These are phyloP conservation scores for Sipunculus nudus DNA, from an alignment of 2,888 invertebrate species.

Conservation along the genomic window DNA sequence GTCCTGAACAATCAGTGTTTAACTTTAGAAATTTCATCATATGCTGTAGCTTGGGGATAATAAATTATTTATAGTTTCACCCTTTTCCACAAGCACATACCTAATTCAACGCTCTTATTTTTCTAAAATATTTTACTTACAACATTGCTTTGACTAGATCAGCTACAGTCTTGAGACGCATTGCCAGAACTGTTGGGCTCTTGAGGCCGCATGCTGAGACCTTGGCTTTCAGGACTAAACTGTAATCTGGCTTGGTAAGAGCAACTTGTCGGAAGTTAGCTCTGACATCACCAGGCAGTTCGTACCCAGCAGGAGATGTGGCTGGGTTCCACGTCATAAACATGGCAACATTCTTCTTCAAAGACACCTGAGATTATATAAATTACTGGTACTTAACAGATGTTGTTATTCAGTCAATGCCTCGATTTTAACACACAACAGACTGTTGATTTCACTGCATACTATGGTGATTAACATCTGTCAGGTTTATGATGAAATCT, in stretches of 20 bases:
- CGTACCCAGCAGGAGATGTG: conserved; percentile 23
- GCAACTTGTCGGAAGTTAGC: conserved; percentile 60
- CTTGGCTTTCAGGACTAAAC: conserved; percentile 59
- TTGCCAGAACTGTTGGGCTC: conserved; percentile 57
- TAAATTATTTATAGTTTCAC: too few relatives aligned
- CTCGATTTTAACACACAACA: too few relatives aligned
- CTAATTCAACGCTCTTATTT: too few relatives aligned
- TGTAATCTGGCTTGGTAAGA: conserved; percentile 58
- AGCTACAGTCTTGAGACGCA: conserved; percentile 56
- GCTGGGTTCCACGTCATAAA: conserved; percentile 56
- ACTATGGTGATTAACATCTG: too few relatives aligned
- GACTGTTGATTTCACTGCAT: too few relatives aligned
- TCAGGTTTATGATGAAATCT: too few relatives aligned
- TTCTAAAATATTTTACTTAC: too few relatives aligned
- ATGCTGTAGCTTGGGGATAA: too few relatives aligned
- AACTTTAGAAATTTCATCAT: too few relatives aligned
- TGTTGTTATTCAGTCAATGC: too few relatives aligned
- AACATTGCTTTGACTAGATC: conserved; percentile 62
- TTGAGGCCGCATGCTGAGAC: conserved; percentile 61
- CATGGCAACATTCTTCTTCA: conserved; percentile 48
- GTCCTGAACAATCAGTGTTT: too few relatives aligned
- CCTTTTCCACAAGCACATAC: too few relatives aligned
- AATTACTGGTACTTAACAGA: neutral
- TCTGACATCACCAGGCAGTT: conserved; percentile 52
- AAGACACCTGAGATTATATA: conserved; percentile 45